Evolutionary conservation across 2,113 vertebrate genomes (phyloP).

Genomic region (Sphaerodactylus townsendi): DNA sequence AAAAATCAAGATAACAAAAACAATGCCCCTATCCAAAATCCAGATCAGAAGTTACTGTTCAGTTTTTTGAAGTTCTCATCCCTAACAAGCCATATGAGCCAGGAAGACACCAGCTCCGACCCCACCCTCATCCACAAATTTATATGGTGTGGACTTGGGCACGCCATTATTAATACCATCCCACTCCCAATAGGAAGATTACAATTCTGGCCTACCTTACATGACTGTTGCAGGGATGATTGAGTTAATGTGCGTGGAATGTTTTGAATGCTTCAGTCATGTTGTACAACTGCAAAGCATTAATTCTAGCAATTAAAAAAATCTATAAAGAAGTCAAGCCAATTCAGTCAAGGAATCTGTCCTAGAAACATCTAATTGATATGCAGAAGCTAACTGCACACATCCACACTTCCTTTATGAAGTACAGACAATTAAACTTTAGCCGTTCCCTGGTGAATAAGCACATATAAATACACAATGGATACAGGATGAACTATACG

Average conservation of each 20-base stretch:
- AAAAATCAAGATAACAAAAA: too few species aligned
- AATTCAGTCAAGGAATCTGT: not conserved
- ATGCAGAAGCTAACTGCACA: not conserved
- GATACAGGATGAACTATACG: slow-evolving; percentile 6
- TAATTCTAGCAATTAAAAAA: not conserved
- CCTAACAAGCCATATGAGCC: too few species aligned
- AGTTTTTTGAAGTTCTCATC: too few species aligned
- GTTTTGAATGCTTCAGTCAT: not conserved
- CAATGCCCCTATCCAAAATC: too few species aligned
- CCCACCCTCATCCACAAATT: too few species aligned
- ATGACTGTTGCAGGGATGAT: not conserved
- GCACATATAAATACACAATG: slow-evolving; percentile 3
- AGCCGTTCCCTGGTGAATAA: slow-evolving; percentile 14
- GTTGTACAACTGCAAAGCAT: not conserved
- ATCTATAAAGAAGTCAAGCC: not conserved
- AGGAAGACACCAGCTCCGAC: too few species aligned
- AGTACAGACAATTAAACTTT: slow-evolving; percentile 26
- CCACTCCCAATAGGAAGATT: not conserved
- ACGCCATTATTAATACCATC: not conserved
- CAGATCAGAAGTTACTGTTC: too few species aligned
- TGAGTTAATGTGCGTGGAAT: not conserved
- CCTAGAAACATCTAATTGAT: not conserved
- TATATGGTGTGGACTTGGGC: too few species aligned
- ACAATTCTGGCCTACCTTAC: not conserved
- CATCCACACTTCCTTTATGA: slow-evolving; percentile 6